Evolutionary conservation across 1,140 invertebrate species (phyloP).

Genomic region (Cotesia typhae): DNA sequence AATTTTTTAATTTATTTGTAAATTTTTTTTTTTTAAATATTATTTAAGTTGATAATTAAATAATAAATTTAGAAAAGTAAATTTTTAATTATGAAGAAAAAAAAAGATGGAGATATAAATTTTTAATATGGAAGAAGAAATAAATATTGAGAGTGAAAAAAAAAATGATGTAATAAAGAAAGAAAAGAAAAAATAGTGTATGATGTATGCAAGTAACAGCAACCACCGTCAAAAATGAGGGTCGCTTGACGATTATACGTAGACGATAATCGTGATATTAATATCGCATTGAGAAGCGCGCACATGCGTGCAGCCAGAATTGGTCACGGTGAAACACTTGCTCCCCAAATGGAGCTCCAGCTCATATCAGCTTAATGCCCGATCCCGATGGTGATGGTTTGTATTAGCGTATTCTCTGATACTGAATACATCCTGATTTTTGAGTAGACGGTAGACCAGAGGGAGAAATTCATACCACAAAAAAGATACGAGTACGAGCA

Average conservation of each 20-base stretch:
- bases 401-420: conserved; percentile 44
- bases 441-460: conserved; percentile 36
- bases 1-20: neutral
- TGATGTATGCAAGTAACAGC: neutral
- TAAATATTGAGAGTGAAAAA: neutral
- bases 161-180: neutral
- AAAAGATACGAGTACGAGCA: neutral
- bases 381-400: conserved; percentile 47
- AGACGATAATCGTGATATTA: conserved; percentile 68
- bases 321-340: conserved; percentile 65
- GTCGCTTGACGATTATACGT: conserved; percentile 61
- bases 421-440: conserved; percentile 60
- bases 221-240: neutral
- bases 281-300: conserved; percentile 67
- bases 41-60: too few relatives aligned
- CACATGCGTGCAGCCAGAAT: conserved; percentile 65
- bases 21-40: too few relatives aligned
- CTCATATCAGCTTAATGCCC: conserved; percentile 26
- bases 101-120: too few relatives aligned
- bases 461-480: conserved; percentile 18
- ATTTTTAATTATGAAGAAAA: too few relatives aligned
- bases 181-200: neutral
- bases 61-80: too few relatives aligned
- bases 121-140: too few relatives aligned
- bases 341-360: conserved; percentile 36